Conservation (phyloP, 2,797 vertebrate species). For the Sternotherus odoratus region DNA sequence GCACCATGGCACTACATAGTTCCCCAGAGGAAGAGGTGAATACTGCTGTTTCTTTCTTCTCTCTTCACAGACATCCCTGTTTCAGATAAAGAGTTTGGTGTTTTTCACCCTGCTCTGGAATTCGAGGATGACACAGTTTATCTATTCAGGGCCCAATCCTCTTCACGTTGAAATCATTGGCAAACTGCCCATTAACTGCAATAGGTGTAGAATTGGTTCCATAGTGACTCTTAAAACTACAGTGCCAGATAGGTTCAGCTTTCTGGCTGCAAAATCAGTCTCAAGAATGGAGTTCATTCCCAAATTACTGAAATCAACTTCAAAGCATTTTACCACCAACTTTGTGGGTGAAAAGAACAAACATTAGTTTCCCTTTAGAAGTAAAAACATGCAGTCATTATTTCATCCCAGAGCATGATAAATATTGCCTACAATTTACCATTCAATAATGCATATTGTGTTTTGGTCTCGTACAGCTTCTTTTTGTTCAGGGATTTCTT, state of each 20-base stretch:
- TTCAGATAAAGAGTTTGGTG: slow-evolving; percentile 2
- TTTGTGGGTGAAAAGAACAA: slow-evolving; percentile 17
- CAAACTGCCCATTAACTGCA: slow-evolving; percentile 3
- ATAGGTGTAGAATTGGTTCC: background rate
- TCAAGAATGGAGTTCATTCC: slow-evolving; percentile 49
- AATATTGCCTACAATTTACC: slow-evolving; percentile 3
- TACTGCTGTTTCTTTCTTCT: background rate
- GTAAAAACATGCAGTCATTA: slow-evolving; percentile 33
- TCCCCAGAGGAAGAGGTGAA: background rate
- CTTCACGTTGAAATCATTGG: slow-evolving; percentile 48
- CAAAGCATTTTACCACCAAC: slow-evolving; percentile 51
- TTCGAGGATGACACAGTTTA: slow-evolving; percentile 18
- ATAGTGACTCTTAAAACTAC: background rate
- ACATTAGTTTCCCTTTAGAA: slow-evolving; percentile 27
- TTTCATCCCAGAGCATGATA: slow-evolving; percentile 17
- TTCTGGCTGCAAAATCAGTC: slow-evolving; percentile 44
- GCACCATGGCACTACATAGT: background rate
- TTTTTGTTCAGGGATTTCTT: slow-evolving; percentile 13
- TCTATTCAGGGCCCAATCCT: slow-evolving; percentile 2
- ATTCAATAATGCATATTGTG: background rate
- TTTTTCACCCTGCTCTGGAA: background rate
- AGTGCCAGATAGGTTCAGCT: slow-evolving; percentile 44
- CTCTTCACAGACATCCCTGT: background rate
- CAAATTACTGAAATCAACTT: slow-evolving; percentile 57
- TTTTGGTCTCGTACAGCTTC: background rate